Percentiles rank a stretch among this genome's conserved stretches.
phyloP scores from a whole-genome alignment of 2,797 vertebrate genomes.

The Balearica regulorum region DNA sequence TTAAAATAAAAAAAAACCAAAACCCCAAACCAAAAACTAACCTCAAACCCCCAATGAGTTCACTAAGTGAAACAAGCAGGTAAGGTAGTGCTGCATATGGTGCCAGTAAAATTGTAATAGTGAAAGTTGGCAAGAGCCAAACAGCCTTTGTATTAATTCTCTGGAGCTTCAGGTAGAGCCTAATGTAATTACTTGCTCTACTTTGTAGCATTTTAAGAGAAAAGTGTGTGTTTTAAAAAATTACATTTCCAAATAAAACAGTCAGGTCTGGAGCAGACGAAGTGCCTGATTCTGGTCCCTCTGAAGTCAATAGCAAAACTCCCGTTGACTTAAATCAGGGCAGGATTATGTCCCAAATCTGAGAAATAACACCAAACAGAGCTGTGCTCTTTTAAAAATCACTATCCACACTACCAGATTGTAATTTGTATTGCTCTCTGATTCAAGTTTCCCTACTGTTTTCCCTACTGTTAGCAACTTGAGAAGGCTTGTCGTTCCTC shows the following conservation, averaged over 20 bases:
- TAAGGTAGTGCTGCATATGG: constrained; percentile 35
- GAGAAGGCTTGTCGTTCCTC: not conserved
- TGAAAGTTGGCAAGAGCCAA: constrained; percentile 34
- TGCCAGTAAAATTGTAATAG: constrained; percentile 60
- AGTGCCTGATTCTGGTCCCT: constrained; percentile 11
- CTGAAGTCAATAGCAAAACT: constrained; percentile 16
- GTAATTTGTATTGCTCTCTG: not conserved
- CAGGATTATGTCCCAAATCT: constrained; percentile 1
- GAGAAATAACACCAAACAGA: not conserved
- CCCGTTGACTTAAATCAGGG: not conserved
- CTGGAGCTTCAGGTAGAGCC: constrained; percentile 50
- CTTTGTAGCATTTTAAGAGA: constrained; percentile 56
- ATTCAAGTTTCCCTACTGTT: not conserved
- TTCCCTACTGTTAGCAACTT: not conserved
- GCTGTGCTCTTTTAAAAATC: not conserved
- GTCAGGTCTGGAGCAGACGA: constrained; percentile 31
- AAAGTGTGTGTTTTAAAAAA: constrained; percentile 45
- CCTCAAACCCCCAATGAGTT: not conserved
- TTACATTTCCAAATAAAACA: constrained; percentile 47
- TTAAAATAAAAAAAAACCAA: not conserved
- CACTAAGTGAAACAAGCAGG: constrained; percentile 47
- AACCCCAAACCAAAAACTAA: no score
- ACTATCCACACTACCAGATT: not conserved
- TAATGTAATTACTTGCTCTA: constrained; percentile 51
- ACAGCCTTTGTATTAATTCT: constrained; percentile 54